Evolutionary conservation across 2,797 vertebrate genomes (phyloP), one percentile per base, ranked within the genome.

Genomic region (Buphagus erythrorhynchus): DNA sequence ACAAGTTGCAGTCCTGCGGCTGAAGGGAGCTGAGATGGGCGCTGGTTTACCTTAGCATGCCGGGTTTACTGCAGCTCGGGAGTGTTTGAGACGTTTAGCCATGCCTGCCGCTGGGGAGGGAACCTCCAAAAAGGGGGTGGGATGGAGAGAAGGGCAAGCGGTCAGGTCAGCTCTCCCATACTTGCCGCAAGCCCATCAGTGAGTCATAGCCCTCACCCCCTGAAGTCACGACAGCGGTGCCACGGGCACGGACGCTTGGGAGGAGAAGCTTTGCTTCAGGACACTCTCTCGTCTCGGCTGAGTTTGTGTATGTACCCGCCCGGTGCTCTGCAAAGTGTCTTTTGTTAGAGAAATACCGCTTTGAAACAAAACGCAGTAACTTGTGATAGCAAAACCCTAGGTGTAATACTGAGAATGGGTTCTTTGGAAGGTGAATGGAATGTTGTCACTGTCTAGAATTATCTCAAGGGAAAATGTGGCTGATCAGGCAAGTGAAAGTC

Each of bases 281-380:
- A 79, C 21, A 11, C 20, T 17, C 21, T 10, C 18, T 17, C 4
- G 0, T 36, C 16, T 58, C 0, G 0, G 2, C 46, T 48, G 10
- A 11, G 24, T 68, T 76, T 74, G n/a, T 54, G 9, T 26, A 3
- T 8, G 8, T 38, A 49, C 45, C 22, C 51, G 22, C 25, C 25
- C 33, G 31, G 0, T 6, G 58, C 31, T 62, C 78, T 58, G 31
- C 13, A 62, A 80, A 62, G 16, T 7, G 3, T 18, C 24, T 69
- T 65, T 51, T n/a, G n/a, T 13, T 67, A 42, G 28, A 46, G 74
- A 87, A 85, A 74, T 3, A 9, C 0, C 2, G 5, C 40, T 88
- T 68, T 42, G 59, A 57, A 83, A n/a, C 4, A 92, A 89, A 91
- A 63, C 5, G 11, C 9, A 29, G 48, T 18, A 3, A n/a, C 55